phyloP scores from a whole-genome alignment of 2,797 vertebrate species.

The Muscicapa comitata region DNA sequence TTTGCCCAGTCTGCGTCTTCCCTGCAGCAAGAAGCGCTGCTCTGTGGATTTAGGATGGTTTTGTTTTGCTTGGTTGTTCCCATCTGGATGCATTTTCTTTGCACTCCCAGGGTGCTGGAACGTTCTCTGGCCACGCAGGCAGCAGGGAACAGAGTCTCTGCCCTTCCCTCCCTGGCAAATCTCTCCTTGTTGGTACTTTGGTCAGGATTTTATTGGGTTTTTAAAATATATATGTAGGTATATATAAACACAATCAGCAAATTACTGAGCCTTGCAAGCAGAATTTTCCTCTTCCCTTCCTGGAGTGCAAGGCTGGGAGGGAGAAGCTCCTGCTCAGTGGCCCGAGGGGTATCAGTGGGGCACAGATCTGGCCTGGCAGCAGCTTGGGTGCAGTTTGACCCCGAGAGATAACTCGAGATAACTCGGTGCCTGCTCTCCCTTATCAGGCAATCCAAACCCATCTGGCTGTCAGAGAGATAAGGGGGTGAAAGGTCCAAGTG shows the following conservation, averaged over 20 bases:
- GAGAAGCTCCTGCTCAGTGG: accelerated
- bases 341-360: accelerated
- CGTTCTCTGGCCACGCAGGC: accelerated
- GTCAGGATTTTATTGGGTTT: background rate
- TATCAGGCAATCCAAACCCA: background rate
- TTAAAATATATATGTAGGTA: background rate
- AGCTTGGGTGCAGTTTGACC: background rate
- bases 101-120: accelerated
- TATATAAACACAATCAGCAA: background rate
- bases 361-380: background rate
- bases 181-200: background rate
- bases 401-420: accelerated
- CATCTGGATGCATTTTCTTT: conserved; percentile 38
- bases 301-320: background rate
- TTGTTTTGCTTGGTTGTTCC: background rate
- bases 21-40: background rate
- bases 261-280: background rate
- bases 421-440: background rate
- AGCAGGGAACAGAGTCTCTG: background rate
- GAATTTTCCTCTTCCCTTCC: background rate
- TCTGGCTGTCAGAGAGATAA: background rate
- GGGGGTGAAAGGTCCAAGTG: background rate
- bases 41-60: background rate
- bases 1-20: background rate
- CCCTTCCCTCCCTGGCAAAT: background rate